Conservation (phyloP, 2,113 vertebrate species). For the Ochotona curzoniae region DNA sequence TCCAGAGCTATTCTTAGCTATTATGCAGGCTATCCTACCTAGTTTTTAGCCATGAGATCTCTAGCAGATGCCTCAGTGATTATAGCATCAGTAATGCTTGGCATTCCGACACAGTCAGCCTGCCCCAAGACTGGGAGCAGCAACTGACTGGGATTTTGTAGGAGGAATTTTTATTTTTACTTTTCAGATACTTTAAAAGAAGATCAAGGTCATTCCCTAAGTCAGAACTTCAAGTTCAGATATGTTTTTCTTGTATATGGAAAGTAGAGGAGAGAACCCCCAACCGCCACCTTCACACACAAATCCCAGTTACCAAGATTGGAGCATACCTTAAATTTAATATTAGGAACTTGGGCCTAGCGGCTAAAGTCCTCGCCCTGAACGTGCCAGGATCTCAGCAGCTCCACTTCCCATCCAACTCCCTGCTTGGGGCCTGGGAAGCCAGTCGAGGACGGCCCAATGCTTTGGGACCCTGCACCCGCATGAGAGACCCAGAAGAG, state of each 20-base stretch:
- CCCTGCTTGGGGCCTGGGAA: too few species aligned
- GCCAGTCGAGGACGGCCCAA: too few species aligned
- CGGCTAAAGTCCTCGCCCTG: too few species aligned
- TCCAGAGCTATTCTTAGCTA: constrained; percentile 74
- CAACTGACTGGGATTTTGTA: constrained; percentile 37
- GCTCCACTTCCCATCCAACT: too few species aligned
- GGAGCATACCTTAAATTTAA: background rate
- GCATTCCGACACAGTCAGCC: constrained; percentile 42
- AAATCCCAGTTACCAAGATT: background rate
- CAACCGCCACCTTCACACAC: background rate
- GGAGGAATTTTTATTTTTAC: constrained; percentile 71
- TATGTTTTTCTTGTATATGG: constrained; percentile 25
- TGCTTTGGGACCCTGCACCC: too few species aligned
- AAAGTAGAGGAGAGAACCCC: background rate
- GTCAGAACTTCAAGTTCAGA: constrained; percentile 4
- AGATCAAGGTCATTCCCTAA: constrained; percentile 55
- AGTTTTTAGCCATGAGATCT: constrained; percentile 54
- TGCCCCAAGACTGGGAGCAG: constrained; percentile 9
- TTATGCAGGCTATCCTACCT: constrained; percentile 68
- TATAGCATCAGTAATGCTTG: constrained; percentile 31
- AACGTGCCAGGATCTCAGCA: too few species aligned
- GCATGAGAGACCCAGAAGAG: too few species aligned
- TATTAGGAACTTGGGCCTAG: background rate
- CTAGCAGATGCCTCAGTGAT: constrained; percentile 50
- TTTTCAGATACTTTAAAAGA: constrained; percentile 62